Percentiles rank a stretch among this genome's conserved stretches.
phyloP scores from a whole-genome alignment of 2,888 invertebrate genomes.

The Ephialtes manifestator region DNA sequence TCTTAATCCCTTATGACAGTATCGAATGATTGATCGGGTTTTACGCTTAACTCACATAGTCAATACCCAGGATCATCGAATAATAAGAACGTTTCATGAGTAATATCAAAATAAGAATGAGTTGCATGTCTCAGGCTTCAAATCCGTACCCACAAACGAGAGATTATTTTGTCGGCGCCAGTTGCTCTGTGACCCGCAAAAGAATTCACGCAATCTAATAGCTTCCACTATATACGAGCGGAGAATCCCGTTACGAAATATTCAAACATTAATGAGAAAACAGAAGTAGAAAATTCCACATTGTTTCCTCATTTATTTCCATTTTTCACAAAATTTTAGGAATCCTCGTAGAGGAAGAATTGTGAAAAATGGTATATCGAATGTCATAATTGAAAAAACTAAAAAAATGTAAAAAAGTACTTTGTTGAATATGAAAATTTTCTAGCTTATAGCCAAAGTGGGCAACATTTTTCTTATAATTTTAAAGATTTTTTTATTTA shows the following conservation, averaged over 20 bases:
- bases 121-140: neutral
- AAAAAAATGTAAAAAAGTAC: too few relatives aligned
- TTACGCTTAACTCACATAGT: conserved; percentile 3
- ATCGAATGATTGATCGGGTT: conserved; percentile 68
- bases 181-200: neutral
- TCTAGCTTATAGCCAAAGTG: too few relatives aligned
- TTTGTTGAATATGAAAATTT: too few relatives aligned
- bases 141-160: neutral
- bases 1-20: conserved; percentile 72
- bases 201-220: neutral
- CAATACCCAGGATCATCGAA: conserved; percentile 48
- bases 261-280: neutral
- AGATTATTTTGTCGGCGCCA: conserved; percentile 1
- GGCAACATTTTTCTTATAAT: too few relatives aligned
- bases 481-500: too few relatives aligned
- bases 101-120: neutral
- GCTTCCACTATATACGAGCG: neutral
- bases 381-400: too few relatives aligned
- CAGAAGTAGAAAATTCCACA: neutral
- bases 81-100: neutral
- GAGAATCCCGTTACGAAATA: conserved; percentile 3
- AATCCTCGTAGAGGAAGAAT: too few relatives aligned
- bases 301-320: neutral
- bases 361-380: too few relatives aligned
- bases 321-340: too few relatives aligned